phyloP scores from a whole-genome alignment of 35 echinoderm and acorn worm genomes.

The Heliocidaris erythrogramma region DNA sequence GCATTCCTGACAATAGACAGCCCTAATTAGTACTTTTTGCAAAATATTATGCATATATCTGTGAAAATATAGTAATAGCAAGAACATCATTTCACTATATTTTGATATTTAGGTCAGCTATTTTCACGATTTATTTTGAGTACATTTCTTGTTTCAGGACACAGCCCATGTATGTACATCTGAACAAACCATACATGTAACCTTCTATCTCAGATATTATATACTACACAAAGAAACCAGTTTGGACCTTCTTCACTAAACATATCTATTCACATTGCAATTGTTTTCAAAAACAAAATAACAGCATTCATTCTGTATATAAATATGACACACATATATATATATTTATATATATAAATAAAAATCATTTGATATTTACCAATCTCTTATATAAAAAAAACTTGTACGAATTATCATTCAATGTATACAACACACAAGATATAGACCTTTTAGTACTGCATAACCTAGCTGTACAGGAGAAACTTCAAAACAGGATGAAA shows the following conservation, averaged over 20 bases:
- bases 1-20: neutral
- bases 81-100: neutral
- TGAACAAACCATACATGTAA: neutral
- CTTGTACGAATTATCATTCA: neutral
- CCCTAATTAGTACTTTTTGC: neutral
- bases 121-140: neutral
- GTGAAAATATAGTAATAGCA: neutral
- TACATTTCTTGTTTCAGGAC: neutral
- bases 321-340: neutral
- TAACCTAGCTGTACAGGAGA: neutral
- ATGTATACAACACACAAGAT: conserved; percentile 18
- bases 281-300: neutral
- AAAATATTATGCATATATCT: neutral
- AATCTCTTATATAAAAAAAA: conserved; percentile 9
- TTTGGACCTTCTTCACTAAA: neutral
- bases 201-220: neutral
- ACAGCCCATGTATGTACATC: neutral
- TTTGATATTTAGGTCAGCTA: neutral
- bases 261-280: neutral
- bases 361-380: conserved; percentile 4
- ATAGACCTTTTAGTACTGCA: neutral
- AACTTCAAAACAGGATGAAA: neutral
- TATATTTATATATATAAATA: conserved; percentile 1
- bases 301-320: neutral
- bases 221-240: neutral